A percentile compares a stretch with the other conserved stretches of the same genome.
These are phyloP conservation scores for Crotophaga sulcirostris DNA, from an alignment of 2,113 vertebrate genomes.

Conservation along the genomic window DNA sequence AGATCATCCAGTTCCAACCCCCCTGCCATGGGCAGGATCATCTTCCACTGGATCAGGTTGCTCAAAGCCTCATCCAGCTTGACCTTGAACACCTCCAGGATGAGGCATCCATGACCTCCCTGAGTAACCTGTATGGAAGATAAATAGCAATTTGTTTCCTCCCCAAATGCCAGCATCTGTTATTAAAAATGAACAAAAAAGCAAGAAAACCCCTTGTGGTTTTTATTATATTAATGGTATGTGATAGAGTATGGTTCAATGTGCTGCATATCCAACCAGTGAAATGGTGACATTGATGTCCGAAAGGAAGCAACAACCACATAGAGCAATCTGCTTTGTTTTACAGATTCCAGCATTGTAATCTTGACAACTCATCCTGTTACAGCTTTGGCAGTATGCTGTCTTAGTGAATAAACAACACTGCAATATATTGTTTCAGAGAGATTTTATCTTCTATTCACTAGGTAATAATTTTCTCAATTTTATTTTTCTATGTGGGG, in stretches of 20 bases:
- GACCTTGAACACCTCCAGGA: too few species aligned
- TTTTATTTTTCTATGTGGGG: not conserved
- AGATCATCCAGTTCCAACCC: too few species aligned
- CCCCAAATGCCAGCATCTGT: not conserved
- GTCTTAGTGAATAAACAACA: not conserved
- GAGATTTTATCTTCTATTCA: not conserved
- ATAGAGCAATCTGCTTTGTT: not conserved
- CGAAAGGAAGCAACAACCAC: not conserved
- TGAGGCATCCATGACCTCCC: too few species aligned
- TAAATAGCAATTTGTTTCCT: not conserved
- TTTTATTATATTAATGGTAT: not conserved
- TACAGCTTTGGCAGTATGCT: not conserved
- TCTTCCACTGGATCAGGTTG: too few species aligned
- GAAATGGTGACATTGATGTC: rapidly evolving
- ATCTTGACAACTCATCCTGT: not conserved
- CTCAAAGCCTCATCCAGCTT: too few species aligned
- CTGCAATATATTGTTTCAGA: not conserved
- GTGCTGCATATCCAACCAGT: not conserved
- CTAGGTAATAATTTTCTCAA: not conserved
- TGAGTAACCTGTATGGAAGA: not conserved
- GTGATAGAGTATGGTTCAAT: too few species aligned
- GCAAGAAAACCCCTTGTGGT: rapidly evolving
- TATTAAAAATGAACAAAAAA: not conserved
- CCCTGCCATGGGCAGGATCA: too few species aligned
- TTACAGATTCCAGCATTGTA: not conserved